Evolutionary conservation across 2,888 invertebrate species (phyloP).

Genomic region (Chalcosyrphus nemorum): DNA sequence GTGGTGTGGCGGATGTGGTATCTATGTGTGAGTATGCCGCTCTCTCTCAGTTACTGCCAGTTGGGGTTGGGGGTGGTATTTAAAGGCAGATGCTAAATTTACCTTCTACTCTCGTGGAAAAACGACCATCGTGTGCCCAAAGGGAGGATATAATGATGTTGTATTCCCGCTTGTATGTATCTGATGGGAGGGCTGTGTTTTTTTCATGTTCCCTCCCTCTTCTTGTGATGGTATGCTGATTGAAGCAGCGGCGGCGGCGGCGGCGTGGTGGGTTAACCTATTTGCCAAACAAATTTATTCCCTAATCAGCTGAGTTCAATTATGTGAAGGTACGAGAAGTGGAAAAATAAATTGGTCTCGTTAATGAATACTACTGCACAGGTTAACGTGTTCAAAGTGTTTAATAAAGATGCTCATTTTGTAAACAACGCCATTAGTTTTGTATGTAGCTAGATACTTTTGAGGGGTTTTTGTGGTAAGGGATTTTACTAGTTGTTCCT

Average conservation of each 20-base stretch:
- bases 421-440: not conserved
- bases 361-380: constrained; percentile 1
- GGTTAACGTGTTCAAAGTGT: not conserved
- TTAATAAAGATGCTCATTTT: not conserved
- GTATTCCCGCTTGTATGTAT: not conserved
- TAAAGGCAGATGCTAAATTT: constrained; percentile 55
- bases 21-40: not conserved
- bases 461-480: too few species aligned
- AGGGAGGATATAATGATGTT: constrained; percentile 29
- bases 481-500: too few species aligned
- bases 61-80: constrained; percentile 22
- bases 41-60: not conserved
- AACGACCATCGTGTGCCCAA: constrained; percentile 7
- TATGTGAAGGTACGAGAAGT: not conserved
- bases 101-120: constrained; percentile 39
- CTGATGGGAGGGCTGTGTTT: not conserved
- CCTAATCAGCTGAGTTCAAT: constrained; percentile 35
- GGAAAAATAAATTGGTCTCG: constrained; percentile 13
- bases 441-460: too few species aligned
- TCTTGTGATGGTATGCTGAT: not conserved
- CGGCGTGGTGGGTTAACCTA: constrained; percentile 33
- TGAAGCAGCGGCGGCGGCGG: too few species aligned
- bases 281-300: constrained; percentile 61
- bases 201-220: too few species aligned
- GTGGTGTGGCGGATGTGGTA: not conserved